Conservation (phyloP, 2,888 invertebrate genomes). For the Drosophila atroscutellata region DNA sequence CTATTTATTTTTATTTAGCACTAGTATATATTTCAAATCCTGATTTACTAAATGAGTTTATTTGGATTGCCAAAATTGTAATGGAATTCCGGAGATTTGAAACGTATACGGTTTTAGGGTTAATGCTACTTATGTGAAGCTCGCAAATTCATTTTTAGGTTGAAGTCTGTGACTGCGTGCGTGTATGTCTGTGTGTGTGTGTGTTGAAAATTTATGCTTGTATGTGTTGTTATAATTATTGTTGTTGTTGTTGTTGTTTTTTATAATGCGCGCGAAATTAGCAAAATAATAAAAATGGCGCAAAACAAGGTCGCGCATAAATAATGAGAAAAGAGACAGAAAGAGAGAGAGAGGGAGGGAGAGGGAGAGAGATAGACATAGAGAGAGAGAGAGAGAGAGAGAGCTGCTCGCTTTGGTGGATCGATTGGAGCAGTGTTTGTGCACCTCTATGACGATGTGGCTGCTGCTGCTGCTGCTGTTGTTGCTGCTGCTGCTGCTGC, state of each 20-base stretch:
- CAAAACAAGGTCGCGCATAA: conserved; percentile 79
- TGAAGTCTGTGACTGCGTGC: conserved; percentile 15
- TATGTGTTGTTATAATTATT: conserved; percentile 24
- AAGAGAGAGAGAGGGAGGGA: too few relatives aligned
- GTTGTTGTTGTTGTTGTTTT: conserved; percentile 34
- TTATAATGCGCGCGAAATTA: conserved; percentile 76
- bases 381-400: not conserved
- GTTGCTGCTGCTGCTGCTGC: not conserved
- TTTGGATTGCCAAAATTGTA: not conserved
- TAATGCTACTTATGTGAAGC: conserved; percentile 8
- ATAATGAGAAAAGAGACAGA: conserved; percentile 74
- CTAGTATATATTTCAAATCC: not conserved
- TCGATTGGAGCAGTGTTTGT: conserved; percentile 68
- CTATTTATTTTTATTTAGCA: not conserved
- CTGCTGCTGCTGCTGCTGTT: not conserved
- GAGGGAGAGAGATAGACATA: too few relatives aligned
- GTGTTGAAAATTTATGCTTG: conserved; percentile 39
- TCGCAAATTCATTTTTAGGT: not conserved
- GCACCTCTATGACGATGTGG: conserved; percentile 62
- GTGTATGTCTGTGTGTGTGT: conserved; percentile 10
- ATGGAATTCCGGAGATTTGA: conserved; percentile 2
- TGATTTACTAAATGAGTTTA: not conserved
- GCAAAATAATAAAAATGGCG: conserved; percentile 81
- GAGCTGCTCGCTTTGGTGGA: conserved; percentile 71
- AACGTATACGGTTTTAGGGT: not conserved